Base-by-base conservation (phyloP, 2,113 vertebrate species). In the Sialia sialis region DNA sequence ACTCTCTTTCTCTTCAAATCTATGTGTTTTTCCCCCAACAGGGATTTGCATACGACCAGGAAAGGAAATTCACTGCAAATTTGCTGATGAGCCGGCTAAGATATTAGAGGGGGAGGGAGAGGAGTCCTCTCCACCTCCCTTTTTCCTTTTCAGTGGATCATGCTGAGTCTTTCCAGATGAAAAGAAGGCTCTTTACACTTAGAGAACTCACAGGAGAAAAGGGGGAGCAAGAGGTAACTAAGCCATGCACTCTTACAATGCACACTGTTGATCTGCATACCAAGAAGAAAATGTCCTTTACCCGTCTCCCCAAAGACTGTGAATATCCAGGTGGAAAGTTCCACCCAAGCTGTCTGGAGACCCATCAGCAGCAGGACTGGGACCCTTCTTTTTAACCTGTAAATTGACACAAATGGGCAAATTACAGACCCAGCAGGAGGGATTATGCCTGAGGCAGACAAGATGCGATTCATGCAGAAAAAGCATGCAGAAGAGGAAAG, bases 321-420 rank as follows among this genome's bases (percentile, higher is more conserved):
- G 34, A 77, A 70, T 29, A 86, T 90, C 67, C 56, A 87, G 32
- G 77, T 75, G 80, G 87, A 82, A 91, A 87, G 58, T 78, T 93
- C 68, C 55, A 81, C 32, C 38, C 93, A 67, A 90, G 86, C 73
- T 93, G 87, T 80, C 48, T 90, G 67, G 87, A 90, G 92, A 85
- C 78, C 46, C 86, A 66, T 0, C 62, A 94, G 18, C 88, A 82
- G 78, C 91, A 91, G 84, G 89, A 81, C 41, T 43, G 55, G 55
- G 79, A 83, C 78, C 52, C 66, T 85, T 91, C 89, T 95, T 95
- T 95, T 94, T 96, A 92, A 92, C 90, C 82, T 90, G 32, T 92
- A 94, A 96, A 96, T 94, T 91, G 94, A 87, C 84, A 93, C 79
- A 96, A 94, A 94, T 83, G 80, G 77, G 52, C 93, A 94, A 93